Evolutionary conservation across 2,113 vertebrate genomes (phyloP).

Genomic region (Thalassoma bifasciatum): DNA sequence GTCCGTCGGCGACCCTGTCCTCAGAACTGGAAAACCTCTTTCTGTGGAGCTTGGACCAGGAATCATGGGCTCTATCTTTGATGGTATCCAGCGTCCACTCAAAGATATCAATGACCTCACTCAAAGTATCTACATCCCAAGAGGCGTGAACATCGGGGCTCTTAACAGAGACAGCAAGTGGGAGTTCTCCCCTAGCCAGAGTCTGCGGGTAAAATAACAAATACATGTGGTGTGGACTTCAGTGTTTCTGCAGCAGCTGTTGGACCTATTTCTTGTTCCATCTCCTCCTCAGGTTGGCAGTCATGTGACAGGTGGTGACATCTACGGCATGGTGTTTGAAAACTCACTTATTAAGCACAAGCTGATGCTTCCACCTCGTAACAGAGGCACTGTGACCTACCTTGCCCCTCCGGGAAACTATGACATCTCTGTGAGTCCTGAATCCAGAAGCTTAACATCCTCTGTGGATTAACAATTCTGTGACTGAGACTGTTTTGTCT

Average conservation of each 20-base stretch:
- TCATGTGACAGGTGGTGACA: slow-evolving; percentile 96
- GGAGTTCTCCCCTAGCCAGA: slow-evolving; percentile 92
- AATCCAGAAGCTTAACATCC: not conserved
- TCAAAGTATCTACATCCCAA: slow-evolving; percentile 96
- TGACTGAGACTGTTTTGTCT: not conserved
- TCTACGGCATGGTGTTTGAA: slow-evolving; percentile 93
- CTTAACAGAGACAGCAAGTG: slow-evolving; percentile 94
- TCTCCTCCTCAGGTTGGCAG: slow-evolving; percentile 87
- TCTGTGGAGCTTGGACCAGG: slow-evolving; percentile 97
- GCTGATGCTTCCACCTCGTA: slow-evolving; percentile 95
- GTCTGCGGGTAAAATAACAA: slow-evolving; percentile 84
- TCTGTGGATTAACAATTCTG: not conserved
- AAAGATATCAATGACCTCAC: slow-evolving; percentile 94
- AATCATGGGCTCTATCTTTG: slow-evolving; percentile 99
- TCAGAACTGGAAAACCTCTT: slow-evolving; percentile 96
- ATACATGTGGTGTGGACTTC: not conserved
- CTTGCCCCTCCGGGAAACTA: slow-evolving; percentile 94
- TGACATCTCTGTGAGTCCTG: slow-evolving; percentile 90
- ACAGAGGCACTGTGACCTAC: slow-evolving; percentile 94
- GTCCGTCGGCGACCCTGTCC: slow-evolving; percentile 97
- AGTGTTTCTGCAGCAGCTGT: not conserved
- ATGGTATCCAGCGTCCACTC: slow-evolving; percentile 96
- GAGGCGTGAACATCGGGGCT: slow-evolving; percentile 95
- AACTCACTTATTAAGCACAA: slow-evolving; percentile 97
- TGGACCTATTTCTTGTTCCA: not conserved